Base-by-base conservation (phyloP, 1,140 invertebrate genomes). In the Teleopsis dalmanni region DNA sequence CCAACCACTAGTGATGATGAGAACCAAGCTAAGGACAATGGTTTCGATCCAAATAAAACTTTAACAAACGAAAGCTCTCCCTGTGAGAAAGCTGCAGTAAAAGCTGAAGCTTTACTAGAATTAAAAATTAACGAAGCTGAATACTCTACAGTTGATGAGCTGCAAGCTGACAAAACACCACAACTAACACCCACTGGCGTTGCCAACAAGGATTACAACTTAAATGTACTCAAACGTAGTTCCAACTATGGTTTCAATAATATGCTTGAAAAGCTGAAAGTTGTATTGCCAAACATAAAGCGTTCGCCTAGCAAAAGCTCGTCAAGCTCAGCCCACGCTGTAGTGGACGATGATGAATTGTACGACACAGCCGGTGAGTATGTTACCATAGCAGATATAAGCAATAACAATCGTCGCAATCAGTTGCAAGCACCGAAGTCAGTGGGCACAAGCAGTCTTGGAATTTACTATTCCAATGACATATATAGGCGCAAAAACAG, bases 1-100 rank as follows among this genome's bases (percentile, higher is more conserved):
- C 88, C 89, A 9, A 82, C 85, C 1, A 85, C 85, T 47, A 91
- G 87, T 38, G 89, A 92, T 53, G 90, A 92, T 57, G 89, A 90
- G 60, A 81, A 82, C 48, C 65, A 77, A 44, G 52, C 70, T n/a
- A 52, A 58, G 48, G 44, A 57, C 8, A 23, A 41, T 0, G 61
- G 57, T 23, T 26, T 41, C 35, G 53, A 54, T 18, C 50, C 57
- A n/a, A 60, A 67, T 25, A 54, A 58, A 5, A 67, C 64, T 1
- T 34, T 66, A 6, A 65, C 63, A 8, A 58, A 57, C 18, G 47
- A 50, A 41, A 50, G 47, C 37, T 46, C 44, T 25, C 42, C 41
- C 18, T 22, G 48, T 42, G 37, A 33, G 18, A 50, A 44, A 29
- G 25, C 33, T 10, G 36, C 23, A 10, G 19, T 23, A 19, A 46